Evolutionary conservation across 2,888 invertebrate species (phyloP), one percentile per base, ranked within the genome.

Genomic region (Onthophagus sagittarius): DNA sequence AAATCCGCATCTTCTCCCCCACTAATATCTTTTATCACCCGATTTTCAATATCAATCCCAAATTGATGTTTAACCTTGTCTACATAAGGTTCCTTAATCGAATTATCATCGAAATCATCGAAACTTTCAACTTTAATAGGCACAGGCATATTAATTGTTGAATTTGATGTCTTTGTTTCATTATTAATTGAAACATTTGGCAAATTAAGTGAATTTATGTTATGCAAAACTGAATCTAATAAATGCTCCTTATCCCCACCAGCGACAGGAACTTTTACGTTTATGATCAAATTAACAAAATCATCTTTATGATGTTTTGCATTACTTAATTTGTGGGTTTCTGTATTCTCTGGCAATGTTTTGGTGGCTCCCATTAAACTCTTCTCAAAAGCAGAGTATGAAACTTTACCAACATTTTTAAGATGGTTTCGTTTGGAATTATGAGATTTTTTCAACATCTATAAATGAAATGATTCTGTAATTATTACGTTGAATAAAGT

Each of bases 41-140:
- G 39, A 53, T 53, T 11, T 53, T 53, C 39, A 53, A 53, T 53
- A 53, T 53, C 11, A 53, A 53, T 53, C 7, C 39, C 39, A 53
- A 9, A 53, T 11, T 53, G 9, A 53, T 53, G 7, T 53, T 53
- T 53, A 53, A 53, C 39, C 5, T 11, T 53, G 7, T 53, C 39
- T 53, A 53, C 2, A 53, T 53, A 53, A 53, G 39, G 7, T 53
- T 53, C 39, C 39, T 7, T 0, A 53, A 1, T 4, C 5, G 6
- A 53, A 7, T 11, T 15, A 64, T 64, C 14, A 64, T 15, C 9
- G 4, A 64, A 9, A 1, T 64, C 64, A 14, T 64, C 64, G 3
- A 64, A 64, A 64, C 14, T 64, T 14, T 64, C 64, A 11, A 64
- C 64, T 64, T 64, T 64, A 7, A 64, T 64, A 2, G 64, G 64